Percentiles rank a stretch among this genome's conserved stretches.
phyloP scores from a whole-genome alignment of 2,888 invertebrate genomes.

The Ichneumoninae sp. region DNA sequence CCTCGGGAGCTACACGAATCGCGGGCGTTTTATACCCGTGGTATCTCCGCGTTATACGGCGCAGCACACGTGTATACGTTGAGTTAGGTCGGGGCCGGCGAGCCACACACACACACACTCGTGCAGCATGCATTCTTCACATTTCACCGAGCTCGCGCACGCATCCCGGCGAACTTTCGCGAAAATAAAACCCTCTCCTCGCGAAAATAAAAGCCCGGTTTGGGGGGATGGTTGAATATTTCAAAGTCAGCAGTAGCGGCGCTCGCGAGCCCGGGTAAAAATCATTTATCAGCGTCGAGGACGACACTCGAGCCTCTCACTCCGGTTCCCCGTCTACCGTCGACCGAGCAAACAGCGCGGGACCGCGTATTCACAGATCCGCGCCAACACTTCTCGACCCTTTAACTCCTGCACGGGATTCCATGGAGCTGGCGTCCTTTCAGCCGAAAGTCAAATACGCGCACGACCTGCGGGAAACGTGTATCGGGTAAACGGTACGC shows the following conservation, averaged over 20 bases:
- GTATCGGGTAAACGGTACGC: constrained; percentile 2
- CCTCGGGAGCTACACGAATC: constrained; percentile 41
- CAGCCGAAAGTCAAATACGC: constrained; percentile 36
- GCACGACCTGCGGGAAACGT: constrained; percentile 19
- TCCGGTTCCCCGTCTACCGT: background rate
- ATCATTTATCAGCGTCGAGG: constrained; percentile 54
- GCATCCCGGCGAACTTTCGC: constrained; percentile 15
- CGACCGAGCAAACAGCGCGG: background rate
- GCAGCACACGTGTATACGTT: constrained; percentile 21
- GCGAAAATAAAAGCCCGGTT: background rate
- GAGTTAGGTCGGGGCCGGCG: constrained; percentile 50
- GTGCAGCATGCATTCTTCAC: constrained; percentile 43
- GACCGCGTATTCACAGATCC: constrained; percentile 20
- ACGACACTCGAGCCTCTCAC: constrained; percentile 24
- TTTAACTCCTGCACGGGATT: constrained; percentile 6
- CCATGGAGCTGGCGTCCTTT: background rate
- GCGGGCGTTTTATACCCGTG: constrained; percentile 26
- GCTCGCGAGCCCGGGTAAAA: constrained; percentile 15
- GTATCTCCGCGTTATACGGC: constrained; percentile 1
- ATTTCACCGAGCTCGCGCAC: constrained; percentile 27
- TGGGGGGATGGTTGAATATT: constrained; percentile 34
- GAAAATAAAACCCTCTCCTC: constrained; percentile 27
- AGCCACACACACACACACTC: constrained; percentile 18
- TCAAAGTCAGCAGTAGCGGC: constrained; percentile 40
- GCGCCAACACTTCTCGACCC: background rate